Evolutionary conservation across 1,140 invertebrate genomes (phyloP).

Genomic region (Drosophila setifemur): DNA sequence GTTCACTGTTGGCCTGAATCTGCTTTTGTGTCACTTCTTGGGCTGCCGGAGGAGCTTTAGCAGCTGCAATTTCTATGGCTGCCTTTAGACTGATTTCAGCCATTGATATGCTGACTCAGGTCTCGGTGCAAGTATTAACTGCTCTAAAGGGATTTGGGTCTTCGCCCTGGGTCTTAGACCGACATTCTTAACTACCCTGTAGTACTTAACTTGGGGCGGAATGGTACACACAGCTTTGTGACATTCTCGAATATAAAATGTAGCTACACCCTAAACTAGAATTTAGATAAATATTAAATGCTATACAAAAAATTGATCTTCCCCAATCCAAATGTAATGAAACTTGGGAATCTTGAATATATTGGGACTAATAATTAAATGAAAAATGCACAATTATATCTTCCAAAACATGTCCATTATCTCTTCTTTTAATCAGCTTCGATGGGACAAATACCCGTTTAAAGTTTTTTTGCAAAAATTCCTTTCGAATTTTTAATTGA

Average conservation of each 20-base stretch:
- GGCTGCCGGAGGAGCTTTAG: constrained; percentile 41
- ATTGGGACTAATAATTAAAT: no score
- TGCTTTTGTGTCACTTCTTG: constrained; percentile 63
- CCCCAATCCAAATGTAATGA: no score
- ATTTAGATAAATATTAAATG: no score
- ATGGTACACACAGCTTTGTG: not conserved
- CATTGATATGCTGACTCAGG: constrained; percentile 48
- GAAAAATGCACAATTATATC: no score
- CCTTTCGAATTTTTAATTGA: no score
- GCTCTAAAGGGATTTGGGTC: constrained; percentile 17
- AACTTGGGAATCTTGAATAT: not conserved
- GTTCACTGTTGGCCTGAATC: constrained; percentile 53
- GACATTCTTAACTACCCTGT: no score
- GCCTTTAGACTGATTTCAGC: constrained; percentile 38
- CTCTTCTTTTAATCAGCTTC: no score
- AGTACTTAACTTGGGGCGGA: not conserved
- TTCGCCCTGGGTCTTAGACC: not conserved
- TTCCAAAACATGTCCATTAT: no score
- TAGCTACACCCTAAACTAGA: not conserved
- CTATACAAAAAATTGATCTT: no score
- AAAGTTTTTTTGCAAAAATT: no score
- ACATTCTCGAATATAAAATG: not conserved
- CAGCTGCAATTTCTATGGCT: constrained; percentile 55
- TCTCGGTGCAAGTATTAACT: constrained; percentile 18
- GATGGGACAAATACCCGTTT: no score